Base-by-base conservation (phyloP, 2,797 vertebrate genomes). In the Eremophila alpestris region DNA sequence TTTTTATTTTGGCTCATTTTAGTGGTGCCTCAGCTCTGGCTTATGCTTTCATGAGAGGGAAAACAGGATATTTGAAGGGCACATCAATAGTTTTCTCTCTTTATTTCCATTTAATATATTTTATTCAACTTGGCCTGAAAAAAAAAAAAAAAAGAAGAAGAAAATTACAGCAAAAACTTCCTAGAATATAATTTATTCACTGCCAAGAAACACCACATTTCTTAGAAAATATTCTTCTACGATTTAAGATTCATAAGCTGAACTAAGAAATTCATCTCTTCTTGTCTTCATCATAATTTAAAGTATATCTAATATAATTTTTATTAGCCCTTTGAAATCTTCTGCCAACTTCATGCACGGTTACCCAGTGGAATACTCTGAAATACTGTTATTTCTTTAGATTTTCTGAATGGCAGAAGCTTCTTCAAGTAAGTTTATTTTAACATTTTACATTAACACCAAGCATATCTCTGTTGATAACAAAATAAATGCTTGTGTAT, bases 1-100 rank as follows among this genome's bases (percentile, higher is more conserved):
- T 94, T 93, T 87, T 93, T 65, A 75, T 90, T 92, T 92, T 80
- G 62, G 23, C 34, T 89, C 19, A 32, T 60, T 85, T 27, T 18
- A 83, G 13, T 40, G n/a, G 29, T 51, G 22, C 36, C 40, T 86
- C 64, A 90, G 16, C 15, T 84, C 68, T 80, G 40, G 36, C 22
- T 87, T 58, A 40, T 13, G 26, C 18, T 80, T 93, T 90, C 12
- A 13, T 43, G 17, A 76, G 20, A 36, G 18, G 29, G 19, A 19
- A 87, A 67, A 60, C 20, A 55, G 22, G 23, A 16, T 83, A 78
- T 75, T 36, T 87, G 76, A 88, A 94, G 54, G 58, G 14, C 36
- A 40, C 10, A 69, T 29, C 38, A 76, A 63, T 1, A 21, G 23
- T 36, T 90, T 86, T 76, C 30, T 67, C n/a, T 75, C 32, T 78